Evolutionary conservation across 1,140 invertebrate species (phyloP).

Genomic region (Macrobrachium nipponense): DNA sequence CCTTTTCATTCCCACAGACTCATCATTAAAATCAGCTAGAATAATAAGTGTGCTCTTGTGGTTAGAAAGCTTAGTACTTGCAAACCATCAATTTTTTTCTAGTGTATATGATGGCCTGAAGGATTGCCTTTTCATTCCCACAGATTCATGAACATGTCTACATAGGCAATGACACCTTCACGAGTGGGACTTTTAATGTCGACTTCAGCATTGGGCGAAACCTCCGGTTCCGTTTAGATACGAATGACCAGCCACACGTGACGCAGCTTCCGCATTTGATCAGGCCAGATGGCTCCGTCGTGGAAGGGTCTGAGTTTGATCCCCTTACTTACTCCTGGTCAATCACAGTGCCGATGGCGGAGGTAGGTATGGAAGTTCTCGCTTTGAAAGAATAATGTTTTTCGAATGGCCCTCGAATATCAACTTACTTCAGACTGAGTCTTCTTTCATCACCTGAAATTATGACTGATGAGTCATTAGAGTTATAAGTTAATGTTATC

Average conservation of each 20-base stretch:
- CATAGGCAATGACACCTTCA: neutral
- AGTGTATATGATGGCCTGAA: neutral
- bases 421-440: neutral
- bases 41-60: no score
- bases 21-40: no score
- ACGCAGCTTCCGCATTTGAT: constrained; percentile 3
- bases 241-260: constrained; percentile 19
- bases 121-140: neutral
- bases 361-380: constrained; percentile 11
- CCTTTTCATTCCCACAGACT: no score
- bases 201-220: constrained; percentile 48
- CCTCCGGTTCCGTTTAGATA: constrained; percentile 25
- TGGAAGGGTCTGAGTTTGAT: constrained; percentile 30
- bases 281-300: constrained; percentile 11
- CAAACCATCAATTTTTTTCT: neutral
- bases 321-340: constrained; percentile 28
- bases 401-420: neutral
- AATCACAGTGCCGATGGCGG: constrained; percentile 33
- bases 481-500: no score
- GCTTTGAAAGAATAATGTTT: no score
- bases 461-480: no score
- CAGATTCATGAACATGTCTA: constrained; percentile 43
- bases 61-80: no score
- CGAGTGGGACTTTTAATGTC: constrained; percentile 20
- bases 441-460: no score